Evolutionary conservation across 2,797 vertebrate species (phyloP).

Genomic region (Erethizon dorsatum): DNA sequence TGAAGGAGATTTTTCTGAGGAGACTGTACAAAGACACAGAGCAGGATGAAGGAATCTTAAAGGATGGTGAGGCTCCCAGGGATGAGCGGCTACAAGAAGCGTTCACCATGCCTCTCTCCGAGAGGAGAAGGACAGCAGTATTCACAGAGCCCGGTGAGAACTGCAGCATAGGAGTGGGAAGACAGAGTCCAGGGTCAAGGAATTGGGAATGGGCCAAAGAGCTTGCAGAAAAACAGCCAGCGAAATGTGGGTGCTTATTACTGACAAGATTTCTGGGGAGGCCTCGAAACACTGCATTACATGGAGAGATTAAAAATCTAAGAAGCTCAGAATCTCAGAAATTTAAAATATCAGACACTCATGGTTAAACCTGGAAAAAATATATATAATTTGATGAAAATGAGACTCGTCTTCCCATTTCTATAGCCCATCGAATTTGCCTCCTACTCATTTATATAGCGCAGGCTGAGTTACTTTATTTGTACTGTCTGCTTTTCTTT

Average conservation of each 20-base stretch:
- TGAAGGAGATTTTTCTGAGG: neutral
- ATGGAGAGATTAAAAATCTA: constrained; percentile 12
- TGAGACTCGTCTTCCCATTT: neutral
- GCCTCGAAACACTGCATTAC: neutral
- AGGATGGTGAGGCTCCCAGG: neutral
- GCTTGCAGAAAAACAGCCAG: neutral
- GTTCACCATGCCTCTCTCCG: neutral
- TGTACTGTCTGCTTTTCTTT: neutral
- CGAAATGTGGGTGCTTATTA: neutral
- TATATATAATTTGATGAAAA: neutral
- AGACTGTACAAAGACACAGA: neutral
- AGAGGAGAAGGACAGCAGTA: neutral
- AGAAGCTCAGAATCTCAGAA: constrained; percentile 32
- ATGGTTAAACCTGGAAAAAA: neutral
- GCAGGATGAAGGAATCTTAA: neutral
- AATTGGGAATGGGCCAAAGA: neutral
- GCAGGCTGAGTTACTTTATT: constrained; percentile 32
- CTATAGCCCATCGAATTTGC: neutral
- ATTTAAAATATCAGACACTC: constrained; percentile 45
- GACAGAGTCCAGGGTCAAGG: too few relatives aligned
- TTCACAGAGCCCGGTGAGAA: neutral
- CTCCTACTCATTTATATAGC: neutral
- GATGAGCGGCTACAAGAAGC: neutral
- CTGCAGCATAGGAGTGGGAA: neutral
- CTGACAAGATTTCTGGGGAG: neutral